A percentile compares a stretch with the other conserved stretches of the same genome.
Conservation (phyloP, 2,113 vertebrate genomes). For the Anguilla japonica region DNA sequence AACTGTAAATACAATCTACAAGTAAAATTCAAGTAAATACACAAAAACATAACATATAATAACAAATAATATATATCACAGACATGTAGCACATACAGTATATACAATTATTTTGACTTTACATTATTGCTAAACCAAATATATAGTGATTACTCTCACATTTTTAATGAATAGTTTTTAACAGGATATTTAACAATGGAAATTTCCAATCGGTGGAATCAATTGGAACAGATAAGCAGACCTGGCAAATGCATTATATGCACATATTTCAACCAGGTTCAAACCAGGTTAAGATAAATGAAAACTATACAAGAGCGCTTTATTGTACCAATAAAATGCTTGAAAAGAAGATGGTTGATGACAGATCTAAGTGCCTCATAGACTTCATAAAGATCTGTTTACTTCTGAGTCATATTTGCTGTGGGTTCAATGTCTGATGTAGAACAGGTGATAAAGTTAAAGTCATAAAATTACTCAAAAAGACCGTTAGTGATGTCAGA, state of each 20-base stretch:
- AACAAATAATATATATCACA: slow-evolving; percentile 31
- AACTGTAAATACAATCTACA: too few species aligned
- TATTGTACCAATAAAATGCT: neutral
- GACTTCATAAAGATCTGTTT: neutral
- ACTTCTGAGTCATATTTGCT: neutral
- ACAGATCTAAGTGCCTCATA: neutral
- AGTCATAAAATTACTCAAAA: neutral
- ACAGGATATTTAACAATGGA: neutral
- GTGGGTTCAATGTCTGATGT: neutral
- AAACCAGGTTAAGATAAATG: neutral
- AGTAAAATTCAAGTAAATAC: slow-evolving; percentile 20
- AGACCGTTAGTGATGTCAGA: neutral
- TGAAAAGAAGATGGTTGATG: neutral
- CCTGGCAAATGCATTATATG: neutral
- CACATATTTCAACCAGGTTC: neutral
- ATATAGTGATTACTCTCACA: slow-evolving; percentile 11
- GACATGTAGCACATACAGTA: neutral
- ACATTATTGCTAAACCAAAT: neutral
- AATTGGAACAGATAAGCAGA: too few species aligned
- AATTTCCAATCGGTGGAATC: too few species aligned
- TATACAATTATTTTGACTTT: slow-evolving; percentile 18
- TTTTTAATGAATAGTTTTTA: neutral
- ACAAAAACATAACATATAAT: neutral
- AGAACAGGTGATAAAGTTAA: neutral
- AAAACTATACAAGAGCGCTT: neutral